These are phyloP conservation scores for Venturia canescens DNA, from an alignment of 1,140 invertebrate species.

Conservation along the genomic window DNA sequence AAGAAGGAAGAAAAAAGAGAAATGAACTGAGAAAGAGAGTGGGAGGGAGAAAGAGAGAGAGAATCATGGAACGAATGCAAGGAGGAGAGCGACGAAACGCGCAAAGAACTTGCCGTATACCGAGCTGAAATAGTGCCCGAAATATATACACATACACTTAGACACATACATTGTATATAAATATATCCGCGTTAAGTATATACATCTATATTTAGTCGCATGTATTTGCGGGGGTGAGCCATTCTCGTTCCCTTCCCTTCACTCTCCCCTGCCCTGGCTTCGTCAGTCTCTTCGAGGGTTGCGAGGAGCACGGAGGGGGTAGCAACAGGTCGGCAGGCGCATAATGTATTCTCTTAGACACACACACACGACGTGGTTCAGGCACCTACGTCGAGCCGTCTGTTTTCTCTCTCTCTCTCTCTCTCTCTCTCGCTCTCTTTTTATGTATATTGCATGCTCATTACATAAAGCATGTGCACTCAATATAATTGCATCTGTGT, in stretches of 20 bases:
- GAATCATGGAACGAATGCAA: not conserved
- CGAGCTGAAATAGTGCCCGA: not conserved
- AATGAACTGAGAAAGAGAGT: slow-evolving; percentile 19
- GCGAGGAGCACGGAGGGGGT: slow-evolving; percentile 59
- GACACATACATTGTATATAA: not conserved
- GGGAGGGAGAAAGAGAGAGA: slow-evolving; percentile 1
- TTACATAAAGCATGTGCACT: not conserved
- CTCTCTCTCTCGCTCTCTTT: too few species aligned
- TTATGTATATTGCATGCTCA: not conserved
- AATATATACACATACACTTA: not conserved
- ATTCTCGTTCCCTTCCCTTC: slow-evolving; percentile 36
- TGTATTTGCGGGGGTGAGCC: slow-evolving; percentile 54
- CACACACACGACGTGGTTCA: slow-evolving; percentile 47
- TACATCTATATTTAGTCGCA: not conserved
- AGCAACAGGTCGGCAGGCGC: slow-evolving; percentile 72
- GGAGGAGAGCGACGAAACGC: slow-evolving; percentile 1
- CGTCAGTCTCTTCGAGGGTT: slow-evolving; percentile 38
- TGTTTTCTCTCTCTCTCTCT: too few species aligned
- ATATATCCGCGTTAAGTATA: not conserved
- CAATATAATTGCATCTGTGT: not conserved
- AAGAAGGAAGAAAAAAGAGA: slow-evolving; percentile 34
- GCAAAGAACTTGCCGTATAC: slow-evolving; percentile 19
- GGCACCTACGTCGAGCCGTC: not conserved
- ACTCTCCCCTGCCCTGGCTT: not conserved
- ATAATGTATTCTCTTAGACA: slow-evolving; percentile 68